Evolutionary conservation across 2,113 vertebrate genomes (phyloP).

Genomic region (Thunnus maccoyii): DNA sequence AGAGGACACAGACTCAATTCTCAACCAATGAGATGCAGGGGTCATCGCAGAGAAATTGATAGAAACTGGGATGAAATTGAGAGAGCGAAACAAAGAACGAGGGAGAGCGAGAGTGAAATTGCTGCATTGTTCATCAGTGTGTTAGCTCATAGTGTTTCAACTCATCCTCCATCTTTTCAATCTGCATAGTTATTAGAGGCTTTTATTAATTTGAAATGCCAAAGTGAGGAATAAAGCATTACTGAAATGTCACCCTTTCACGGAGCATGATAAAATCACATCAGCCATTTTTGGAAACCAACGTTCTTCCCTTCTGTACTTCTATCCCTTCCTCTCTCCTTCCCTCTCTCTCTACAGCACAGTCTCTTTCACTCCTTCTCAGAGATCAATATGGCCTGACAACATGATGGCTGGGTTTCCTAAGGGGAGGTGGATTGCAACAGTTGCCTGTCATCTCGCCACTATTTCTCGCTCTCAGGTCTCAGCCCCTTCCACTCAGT

Average conservation of each 20-base stretch:
- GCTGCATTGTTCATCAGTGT: constrained; percentile 69
- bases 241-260: constrained; percentile 81
- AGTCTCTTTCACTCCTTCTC: constrained; percentile 62
- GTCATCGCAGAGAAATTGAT: constrained; percentile 65
- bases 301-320: constrained; percentile 48
- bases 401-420: constrained; percentile 76
- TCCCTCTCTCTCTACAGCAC: constrained; percentile 27
- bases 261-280: constrained; percentile 74
- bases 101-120: constrained; percentile 55
- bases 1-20: constrained; percentile 37
- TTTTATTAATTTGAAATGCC: constrained; percentile 84
- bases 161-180: constrained; percentile 70
- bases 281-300: constrained; percentile 60
- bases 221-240: constrained; percentile 76
- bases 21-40: constrained; percentile 54
- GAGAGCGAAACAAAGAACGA: constrained; percentile 42
- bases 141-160: constrained; percentile 71
- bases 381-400: constrained; percentile 76
- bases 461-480: constrained; percentile 63
- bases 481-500: constrained; percentile 17
- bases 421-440: constrained; percentile 68
- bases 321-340: constrained; percentile 16
- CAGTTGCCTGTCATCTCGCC: constrained; percentile 66
- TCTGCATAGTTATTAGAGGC: constrained; percentile 79
- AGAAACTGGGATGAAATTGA: constrained; percentile 71